Percentiles rank a stretch among this genome's conserved stretches.
Conservation (phyloP, 2,113 vertebrate species). For the Apodemus speciosus region DNA sequence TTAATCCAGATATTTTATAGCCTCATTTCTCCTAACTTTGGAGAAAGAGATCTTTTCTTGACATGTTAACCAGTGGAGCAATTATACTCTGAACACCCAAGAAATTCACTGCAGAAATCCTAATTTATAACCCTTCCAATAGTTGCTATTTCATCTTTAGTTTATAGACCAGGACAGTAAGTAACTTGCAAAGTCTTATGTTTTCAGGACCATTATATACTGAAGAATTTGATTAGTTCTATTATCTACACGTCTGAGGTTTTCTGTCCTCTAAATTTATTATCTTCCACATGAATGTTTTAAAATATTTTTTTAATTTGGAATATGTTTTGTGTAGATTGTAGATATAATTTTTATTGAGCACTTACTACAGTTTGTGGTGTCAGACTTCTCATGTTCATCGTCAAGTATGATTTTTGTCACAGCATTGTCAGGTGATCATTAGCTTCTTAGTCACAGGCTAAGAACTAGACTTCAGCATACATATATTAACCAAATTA, state of each 20-base stretch:
- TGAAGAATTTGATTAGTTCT: not conserved
- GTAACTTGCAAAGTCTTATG: not conserved
- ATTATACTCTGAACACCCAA: not conserved
- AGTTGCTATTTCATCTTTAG: not conserved
- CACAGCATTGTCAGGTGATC: not conserved
- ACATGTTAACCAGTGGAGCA: slow-evolving; percentile 17
- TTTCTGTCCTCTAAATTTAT: not conserved
- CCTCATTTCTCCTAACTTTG: not conserved
- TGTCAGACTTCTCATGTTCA: slow-evolving; percentile 9
- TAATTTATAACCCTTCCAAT: not conserved
- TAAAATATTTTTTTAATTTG: not conserved
- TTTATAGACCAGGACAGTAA: slow-evolving; percentile 11
- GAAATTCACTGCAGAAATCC: not conserved
- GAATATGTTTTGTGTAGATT: not conserved
- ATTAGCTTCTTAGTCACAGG: not conserved
- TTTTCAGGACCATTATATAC: not conserved
- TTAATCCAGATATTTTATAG: slow-evolving; percentile 67
- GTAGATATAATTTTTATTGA: slow-evolving; percentile 2
- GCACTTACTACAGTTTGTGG: not conserved
- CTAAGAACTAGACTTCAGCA: not conserved
- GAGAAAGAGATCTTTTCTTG: slow-evolving; percentile 36
- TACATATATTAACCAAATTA: not conserved
- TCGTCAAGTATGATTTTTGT: not conserved
- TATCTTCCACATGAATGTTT: not conserved
- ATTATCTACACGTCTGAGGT: not conserved